phyloP scores from a whole-genome alignment of 2,797 vertebrate genomes.

The Selene dorsalis region DNA sequence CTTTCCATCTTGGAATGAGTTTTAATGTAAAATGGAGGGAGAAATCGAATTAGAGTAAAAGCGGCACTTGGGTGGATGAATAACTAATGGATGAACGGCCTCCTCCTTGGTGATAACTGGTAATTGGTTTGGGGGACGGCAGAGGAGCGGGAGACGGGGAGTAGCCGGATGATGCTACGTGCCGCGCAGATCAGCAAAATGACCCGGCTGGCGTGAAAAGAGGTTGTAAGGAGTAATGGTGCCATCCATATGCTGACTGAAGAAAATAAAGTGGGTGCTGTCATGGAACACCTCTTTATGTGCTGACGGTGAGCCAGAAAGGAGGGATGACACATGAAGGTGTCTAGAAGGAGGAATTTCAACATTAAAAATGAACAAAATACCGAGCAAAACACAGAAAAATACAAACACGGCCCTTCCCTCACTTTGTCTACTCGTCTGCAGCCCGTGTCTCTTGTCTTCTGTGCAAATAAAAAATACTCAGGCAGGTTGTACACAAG shows the following conservation, averaged over 20 bases:
- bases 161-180: conserved; percentile 46
- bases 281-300: conserved; percentile 61
- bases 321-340: conserved; percentile 16
- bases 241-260: conserved; percentile 76
- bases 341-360: conserved; percentile 12
- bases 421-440: neutral
- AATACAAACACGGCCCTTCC: neutral
- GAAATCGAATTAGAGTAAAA: conserved; percentile 75
- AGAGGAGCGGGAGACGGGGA: conserved; percentile 2
- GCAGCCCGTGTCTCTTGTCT: neutral
- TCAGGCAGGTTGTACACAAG: neutral
- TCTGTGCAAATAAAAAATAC: neutral
- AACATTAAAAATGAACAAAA: conserved; percentile 6
- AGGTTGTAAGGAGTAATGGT: conserved; percentile 77
- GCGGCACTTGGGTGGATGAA: conserved; percentile 68
- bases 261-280: conserved; percentile 61
- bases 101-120: conserved; percentile 74
- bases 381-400: conserved; percentile 16
- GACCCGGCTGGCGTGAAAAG: conserved; percentile 61
- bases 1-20: conserved; percentile 58
- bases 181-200: conserved; percentile 73
- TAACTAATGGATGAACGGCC: conserved; percentile 74
- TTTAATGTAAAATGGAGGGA: conserved; percentile 69
- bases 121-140: conserved; percentile 68
- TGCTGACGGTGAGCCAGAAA: conserved; percentile 36